Conservation (phyloP, 2,888 invertebrate species). For the Limulus polyphemus region DNA sequence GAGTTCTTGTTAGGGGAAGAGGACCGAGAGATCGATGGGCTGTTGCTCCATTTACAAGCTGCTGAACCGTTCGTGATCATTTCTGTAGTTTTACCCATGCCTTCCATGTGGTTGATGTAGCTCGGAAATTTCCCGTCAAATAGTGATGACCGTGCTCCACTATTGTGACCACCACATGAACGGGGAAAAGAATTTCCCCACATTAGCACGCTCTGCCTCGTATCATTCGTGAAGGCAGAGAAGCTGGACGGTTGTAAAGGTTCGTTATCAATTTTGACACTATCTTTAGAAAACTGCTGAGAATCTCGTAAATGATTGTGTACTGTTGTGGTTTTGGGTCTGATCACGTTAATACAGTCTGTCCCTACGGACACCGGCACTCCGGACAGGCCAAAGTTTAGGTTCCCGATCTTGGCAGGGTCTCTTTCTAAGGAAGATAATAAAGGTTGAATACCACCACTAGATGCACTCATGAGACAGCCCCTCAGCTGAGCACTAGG, state of each 20-base stretch:
- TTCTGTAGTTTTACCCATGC: not conserved
- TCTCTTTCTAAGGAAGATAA: constrained; percentile 37
- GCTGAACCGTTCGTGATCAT: not conserved
- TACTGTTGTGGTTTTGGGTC: constrained; percentile 18
- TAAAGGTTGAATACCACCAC: constrained; percentile 18
- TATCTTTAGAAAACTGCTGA: not conserved
- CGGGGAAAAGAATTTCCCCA: constrained; percentile 49
- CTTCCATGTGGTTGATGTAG: not conserved
- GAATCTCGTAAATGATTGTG: constrained; percentile 18
- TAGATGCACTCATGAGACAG: constrained; percentile 12
- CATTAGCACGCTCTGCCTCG: constrained; percentile 80
- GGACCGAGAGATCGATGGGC: constrained; percentile 19
- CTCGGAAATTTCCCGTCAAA: not conserved
- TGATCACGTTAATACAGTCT: constrained; percentile 8
- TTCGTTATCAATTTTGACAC: too few relatives aligned
- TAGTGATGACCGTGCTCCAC: too few relatives aligned
- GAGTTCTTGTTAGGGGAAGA: constrained; percentile 23
- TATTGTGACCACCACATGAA: not conserved
- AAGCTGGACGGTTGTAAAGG: not conserved
- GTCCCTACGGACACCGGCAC: constrained; percentile 2
- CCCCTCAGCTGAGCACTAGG: constrained; percentile 14
- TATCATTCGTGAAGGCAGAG: constrained; percentile 22
- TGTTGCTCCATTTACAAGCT: constrained; percentile 22
- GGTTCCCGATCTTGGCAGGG: constrained; percentile 5
- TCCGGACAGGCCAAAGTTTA: constrained; percentile 7